Percentiles rank a stretch among this genome's conserved stretches.
These are phyloP conservation scores for Willowsia nigromaculata DNA, from an alignment of 2,888 invertebrate genomes.

Conservation along the genomic window DNA sequence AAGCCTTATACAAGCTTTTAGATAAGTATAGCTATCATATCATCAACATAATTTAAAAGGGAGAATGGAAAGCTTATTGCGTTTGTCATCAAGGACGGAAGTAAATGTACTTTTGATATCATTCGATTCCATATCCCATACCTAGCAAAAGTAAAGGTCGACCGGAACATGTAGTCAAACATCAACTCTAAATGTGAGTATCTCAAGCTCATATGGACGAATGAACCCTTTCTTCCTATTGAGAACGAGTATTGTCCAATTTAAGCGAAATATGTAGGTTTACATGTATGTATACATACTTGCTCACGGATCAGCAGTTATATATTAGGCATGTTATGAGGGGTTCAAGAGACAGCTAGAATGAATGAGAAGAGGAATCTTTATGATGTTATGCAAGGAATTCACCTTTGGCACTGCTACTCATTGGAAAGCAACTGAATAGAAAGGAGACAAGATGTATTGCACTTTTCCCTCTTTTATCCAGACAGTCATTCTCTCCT, in stretches of 20 bases:
- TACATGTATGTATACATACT: not conserved
- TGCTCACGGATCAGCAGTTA: constrained; percentile 33
- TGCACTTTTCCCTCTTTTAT: constrained; percentile 39
- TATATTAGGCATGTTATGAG: constrained; percentile 29
- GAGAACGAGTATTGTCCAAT: not conserved
- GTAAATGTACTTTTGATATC: constrained; percentile 17
- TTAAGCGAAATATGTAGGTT: not conserved
- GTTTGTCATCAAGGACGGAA: not conserved
- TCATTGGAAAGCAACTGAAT: not conserved
- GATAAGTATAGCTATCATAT: not conserved
- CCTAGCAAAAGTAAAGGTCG: not conserved
- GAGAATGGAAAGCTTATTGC: not conserved
- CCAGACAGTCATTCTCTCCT: constrained; percentile 25
- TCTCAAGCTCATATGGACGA: constrained; percentile 9
- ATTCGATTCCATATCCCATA: not conserved
- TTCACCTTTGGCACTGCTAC: too few species aligned
- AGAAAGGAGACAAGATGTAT: constrained; percentile 54
- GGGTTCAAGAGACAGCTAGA: not conserved
- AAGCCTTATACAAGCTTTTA: too few species aligned
- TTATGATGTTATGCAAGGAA: not conserved
- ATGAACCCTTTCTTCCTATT: constrained; percentile 27
- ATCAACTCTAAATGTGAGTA: not conserved
- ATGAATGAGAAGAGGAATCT: constrained; percentile 1
- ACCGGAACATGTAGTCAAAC: not conserved
- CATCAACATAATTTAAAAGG: not conserved